Evolutionary conservation across 2,113 vertebrate genomes (phyloP).

Genomic region (Cheilinus undulatus): DNA sequence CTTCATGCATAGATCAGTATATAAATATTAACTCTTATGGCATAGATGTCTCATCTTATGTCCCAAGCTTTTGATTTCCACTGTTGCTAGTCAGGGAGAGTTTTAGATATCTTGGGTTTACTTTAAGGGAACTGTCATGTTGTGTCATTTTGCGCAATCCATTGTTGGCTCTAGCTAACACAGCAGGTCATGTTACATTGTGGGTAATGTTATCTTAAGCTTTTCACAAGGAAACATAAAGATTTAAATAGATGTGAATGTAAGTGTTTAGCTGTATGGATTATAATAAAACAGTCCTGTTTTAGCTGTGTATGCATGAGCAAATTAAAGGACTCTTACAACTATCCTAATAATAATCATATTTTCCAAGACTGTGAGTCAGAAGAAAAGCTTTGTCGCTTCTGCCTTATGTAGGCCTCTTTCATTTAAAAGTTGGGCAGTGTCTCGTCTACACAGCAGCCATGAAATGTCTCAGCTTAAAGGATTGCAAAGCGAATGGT

Average conservation of each 20-base stretch:
- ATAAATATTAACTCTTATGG: too few species aligned
- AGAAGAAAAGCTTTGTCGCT: slow-evolving; percentile 46
- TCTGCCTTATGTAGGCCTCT: slow-evolving; percentile 32
- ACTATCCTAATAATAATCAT: slow-evolving; percentile 40
- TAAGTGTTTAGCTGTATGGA: neutral
- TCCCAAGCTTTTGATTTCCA: too few species aligned
- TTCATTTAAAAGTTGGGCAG: slow-evolving; percentile 57
- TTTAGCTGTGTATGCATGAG: neutral
- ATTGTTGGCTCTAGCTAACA: too few species aligned
- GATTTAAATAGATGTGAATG: neutral
- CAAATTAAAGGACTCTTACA: neutral
- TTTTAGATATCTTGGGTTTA: too few species aligned
- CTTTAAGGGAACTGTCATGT: too few species aligned
- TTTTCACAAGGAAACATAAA: neutral
- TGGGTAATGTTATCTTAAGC: neutral
- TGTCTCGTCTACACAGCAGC: slow-evolving; percentile 59
- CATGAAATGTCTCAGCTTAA: slow-evolving; percentile 58
- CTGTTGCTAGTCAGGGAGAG: too few species aligned
- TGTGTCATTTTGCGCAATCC: too few species aligned
- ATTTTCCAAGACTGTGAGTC: slow-evolving; percentile 35
- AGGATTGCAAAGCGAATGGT: slow-evolving; percentile 11
- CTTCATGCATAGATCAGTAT: too few species aligned
- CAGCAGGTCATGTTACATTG: neutral
- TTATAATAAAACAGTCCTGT: neutral
- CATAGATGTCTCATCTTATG: too few species aligned